A percentile compares a stretch with the other conserved stretches of the same genome.
Conservation (phyloP, 2,888 invertebrate genomes). For the Eupithecia dodoneata region DNA sequence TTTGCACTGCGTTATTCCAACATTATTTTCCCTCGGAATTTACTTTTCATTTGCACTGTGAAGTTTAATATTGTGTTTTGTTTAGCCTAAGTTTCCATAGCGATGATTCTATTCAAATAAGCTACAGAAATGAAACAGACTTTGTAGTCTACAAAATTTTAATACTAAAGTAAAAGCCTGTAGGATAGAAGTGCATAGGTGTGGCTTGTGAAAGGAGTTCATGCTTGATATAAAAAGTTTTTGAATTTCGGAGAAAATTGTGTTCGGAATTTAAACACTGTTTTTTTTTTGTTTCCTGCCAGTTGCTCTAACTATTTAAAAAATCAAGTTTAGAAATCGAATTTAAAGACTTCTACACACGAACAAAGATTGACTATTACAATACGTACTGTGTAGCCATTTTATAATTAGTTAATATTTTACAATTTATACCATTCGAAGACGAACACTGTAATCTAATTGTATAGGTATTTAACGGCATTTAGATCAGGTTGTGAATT, state of each 20-base stretch:
- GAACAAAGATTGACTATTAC: background rate
- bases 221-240: background rate
- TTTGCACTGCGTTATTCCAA: slow-evolving; percentile 21
- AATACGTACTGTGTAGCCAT: background rate
- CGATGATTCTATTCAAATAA: slow-evolving; percentile 7
- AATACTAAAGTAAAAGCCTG: background rate
- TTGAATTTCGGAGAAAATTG: slow-evolving; percentile 6
- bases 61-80: slow-evolving; percentile 11
- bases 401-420: background rate
- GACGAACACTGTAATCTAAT: background rate
- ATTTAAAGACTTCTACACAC: background rate
- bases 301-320: background rate
- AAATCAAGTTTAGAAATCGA: background rate
- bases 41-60: slow-evolving; percentile 17
- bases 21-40: slow-evolving; percentile 16
- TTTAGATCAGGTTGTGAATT: background rate
- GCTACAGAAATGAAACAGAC: background rate
- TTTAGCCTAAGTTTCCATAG: slow-evolving; percentile 13
- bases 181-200: background rate
- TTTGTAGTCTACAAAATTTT: background rate
- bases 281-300: background rate
- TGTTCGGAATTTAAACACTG: background rate
- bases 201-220: slow-evolving; percentile 3
- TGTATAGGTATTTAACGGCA: background rate
- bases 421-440: background rate